Evolutionary conservation across 2,113 vertebrate genomes (phyloP).

Genomic region (Erpornis zantholeuca): DNA sequence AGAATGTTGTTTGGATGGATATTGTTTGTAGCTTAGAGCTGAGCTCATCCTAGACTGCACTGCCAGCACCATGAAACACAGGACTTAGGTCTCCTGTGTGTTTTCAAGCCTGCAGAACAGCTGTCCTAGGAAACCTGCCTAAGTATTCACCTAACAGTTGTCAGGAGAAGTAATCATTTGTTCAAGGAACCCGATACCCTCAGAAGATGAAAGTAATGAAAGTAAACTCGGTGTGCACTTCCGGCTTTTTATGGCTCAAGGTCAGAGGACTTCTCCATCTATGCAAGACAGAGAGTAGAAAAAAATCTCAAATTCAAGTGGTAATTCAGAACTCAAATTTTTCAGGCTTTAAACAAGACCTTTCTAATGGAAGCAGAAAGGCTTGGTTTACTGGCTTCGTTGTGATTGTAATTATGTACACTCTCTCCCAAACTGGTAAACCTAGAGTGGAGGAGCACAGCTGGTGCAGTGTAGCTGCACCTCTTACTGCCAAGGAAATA

Average conservation of each 20-base stretch:
- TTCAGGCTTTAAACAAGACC: neutral
- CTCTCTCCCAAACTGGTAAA: neutral
- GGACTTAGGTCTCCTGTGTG: fast-evolving
- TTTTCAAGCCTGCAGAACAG: neutral
- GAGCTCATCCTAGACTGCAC: neutral
- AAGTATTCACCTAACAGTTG: neutral
- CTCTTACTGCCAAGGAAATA: neutral
- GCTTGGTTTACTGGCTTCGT: neutral
- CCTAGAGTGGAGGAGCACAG: neutral
- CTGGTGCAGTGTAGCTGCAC: neutral
- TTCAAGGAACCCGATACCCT: neutral
- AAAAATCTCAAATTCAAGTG: neutral
- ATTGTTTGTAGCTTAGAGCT: neutral
- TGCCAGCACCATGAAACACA: neutral
- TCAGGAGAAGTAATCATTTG: neutral
- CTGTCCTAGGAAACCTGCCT: neutral
- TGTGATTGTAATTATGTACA: neutral
- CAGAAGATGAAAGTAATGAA: neutral
- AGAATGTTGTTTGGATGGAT: neutral
- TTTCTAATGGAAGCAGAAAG: neutral
- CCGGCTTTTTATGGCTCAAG: neutral
- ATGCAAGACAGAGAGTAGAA: neutral
- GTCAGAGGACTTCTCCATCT: neutral
- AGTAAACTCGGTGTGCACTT: neutral
- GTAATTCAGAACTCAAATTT: neutral